These are phyloP conservation scores for Atlantisia rogersi DNA, from an alignment of 2,113 vertebrate genomes.

Conservation along the genomic window DNA sequence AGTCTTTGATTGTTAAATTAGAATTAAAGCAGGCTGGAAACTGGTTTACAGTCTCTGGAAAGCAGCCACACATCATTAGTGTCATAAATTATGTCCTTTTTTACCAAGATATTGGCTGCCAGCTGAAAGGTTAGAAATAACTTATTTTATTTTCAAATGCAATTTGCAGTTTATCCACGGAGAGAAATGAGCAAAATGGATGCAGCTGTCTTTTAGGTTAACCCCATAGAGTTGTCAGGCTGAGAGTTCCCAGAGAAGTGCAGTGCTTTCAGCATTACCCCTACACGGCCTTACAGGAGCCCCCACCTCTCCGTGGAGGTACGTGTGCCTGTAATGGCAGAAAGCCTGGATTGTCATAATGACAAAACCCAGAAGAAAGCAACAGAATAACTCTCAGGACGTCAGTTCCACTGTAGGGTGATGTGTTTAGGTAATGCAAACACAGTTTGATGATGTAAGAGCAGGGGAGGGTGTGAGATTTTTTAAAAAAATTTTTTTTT, in stretches of 20 bases:
- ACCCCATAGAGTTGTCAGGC: slow-evolving; percentile 28
- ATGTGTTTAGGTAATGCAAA: not conserved
- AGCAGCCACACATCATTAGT: slow-evolving; percentile 5
- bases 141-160: slow-evolving; percentile 76
- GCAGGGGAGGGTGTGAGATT: not conserved
- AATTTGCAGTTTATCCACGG: slow-evolving; percentile 73
- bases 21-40: slow-evolving; percentile 10
- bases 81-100: slow-evolving; percentile 45
- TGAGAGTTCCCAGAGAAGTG: slow-evolving; percentile 23
- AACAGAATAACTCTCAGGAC: not conserved
- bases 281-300: not conserved
- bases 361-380: not conserved
- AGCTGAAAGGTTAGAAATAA: slow-evolving; percentile 70
- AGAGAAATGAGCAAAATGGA: slow-evolving; percentile 75
- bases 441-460: not conserved
- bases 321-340: not conserved
- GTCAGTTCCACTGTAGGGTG: not conserved
- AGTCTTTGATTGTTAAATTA: slow-evolving; percentile 34
- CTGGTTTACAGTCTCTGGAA: slow-evolving; percentile 10
- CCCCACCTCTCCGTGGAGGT: not conserved
- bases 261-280: not conserved
- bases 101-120: slow-evolving; percentile 52
- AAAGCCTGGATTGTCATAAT: not conserved
- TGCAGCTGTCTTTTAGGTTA: slow-evolving; percentile 77
- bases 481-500: not conserved